These are phyloP conservation scores for Agrochola macilenta DNA, from an alignment of 2,888 invertebrate species.

Conservation along the genomic window DNA sequence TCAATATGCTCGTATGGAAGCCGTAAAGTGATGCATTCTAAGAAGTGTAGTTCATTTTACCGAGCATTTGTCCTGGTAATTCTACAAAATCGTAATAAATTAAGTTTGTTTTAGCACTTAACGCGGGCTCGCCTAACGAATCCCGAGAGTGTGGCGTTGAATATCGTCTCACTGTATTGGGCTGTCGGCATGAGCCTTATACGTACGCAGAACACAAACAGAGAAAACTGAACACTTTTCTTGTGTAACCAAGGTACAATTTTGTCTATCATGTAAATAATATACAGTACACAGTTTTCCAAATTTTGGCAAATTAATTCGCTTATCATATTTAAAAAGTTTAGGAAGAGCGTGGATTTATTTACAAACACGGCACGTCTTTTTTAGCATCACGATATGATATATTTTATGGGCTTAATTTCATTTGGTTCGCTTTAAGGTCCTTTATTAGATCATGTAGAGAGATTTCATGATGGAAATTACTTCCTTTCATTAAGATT, in stretches of 20 bases:
- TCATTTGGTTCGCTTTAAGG: conserved; percentile 38
- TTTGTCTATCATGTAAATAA: conserved; percentile 8
- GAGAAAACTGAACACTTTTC: conserved; percentile 26
- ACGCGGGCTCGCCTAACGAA: conserved; percentile 45
- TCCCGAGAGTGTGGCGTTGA: conserved; percentile 51
- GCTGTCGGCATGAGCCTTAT: conserved; percentile 17
- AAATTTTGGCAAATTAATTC: conserved; percentile 48
- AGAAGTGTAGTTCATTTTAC: conserved; percentile 16
- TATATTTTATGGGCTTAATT: conserved; percentile 48
- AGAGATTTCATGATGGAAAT: conserved; percentile 52
- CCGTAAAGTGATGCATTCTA: not conserved
- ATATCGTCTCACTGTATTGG: conserved; percentile 48
- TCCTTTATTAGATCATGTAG: conserved; percentile 46
- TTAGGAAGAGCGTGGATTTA: conserved; percentile 30
- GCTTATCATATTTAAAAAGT: conserved; percentile 43
- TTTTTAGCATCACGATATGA: conserved; percentile 50
- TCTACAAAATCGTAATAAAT: conserved; percentile 41
- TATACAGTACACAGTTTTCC: conserved; percentile 7
- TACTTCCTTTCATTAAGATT: conserved; percentile 62
- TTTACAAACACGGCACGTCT: conserved; percentile 50
- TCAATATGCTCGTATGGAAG: not conserved
- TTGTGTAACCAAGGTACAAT: conserved; percentile 6
- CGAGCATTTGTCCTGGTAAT: conserved; percentile 6
- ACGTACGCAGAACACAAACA: conserved; percentile 12
- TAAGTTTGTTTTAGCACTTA: conserved; percentile 53